Evolutionary conservation across 2,888 invertebrate genomes (phyloP).

Genomic region (Spatulosminthurus flaviceps): DNA sequence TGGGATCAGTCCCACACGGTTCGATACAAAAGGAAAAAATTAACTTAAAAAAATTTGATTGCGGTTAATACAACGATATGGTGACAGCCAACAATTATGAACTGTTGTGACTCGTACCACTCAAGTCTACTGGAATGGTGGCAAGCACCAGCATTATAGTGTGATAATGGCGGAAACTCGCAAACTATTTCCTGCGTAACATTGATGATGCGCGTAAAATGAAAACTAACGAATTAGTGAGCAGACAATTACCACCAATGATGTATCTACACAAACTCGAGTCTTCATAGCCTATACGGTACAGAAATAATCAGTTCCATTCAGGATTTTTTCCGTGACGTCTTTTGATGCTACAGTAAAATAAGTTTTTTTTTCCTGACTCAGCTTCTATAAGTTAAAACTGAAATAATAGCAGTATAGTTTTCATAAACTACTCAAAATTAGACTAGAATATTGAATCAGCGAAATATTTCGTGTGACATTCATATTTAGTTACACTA

Average conservation of each 20-base stretch:
- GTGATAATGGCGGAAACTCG: neutral
- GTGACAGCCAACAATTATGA: neutral
- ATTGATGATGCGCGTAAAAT: neutral
- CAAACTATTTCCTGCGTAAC: neutral
- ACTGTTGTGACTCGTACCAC: neutral
- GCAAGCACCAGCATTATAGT: neutral
- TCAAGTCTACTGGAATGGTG: slow-evolving; percentile 1
- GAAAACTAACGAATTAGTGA: neutral
- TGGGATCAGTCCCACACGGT: slow-evolving; percentile 2
- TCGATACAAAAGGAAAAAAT: slow-evolving; percentile 5
- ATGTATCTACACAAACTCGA: neutral
- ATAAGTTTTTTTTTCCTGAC: neutral
- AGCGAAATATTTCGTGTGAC: slow-evolving; percentile 19
- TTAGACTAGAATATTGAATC: slow-evolving; percentile 27
- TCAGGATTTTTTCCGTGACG: slow-evolving; percentile 12
- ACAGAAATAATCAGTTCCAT: slow-evolving; percentile 21
- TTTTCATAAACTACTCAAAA: slow-evolving; percentile 1
- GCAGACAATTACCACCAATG: neutral
- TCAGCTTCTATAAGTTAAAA: neutral
- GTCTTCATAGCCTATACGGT: neutral
- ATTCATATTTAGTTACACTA: slow-evolving; percentile 5
- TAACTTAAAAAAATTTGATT: neutral
- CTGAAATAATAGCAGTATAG: neutral
- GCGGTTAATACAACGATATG: neutral
- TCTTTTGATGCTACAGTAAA: neutral